A percentile compares a stretch with the other conserved stretches of the same genome.
phyloP scores from a whole-genome alignment of 2,797 vertebrate species.

The Buceros bicornis region DNA sequence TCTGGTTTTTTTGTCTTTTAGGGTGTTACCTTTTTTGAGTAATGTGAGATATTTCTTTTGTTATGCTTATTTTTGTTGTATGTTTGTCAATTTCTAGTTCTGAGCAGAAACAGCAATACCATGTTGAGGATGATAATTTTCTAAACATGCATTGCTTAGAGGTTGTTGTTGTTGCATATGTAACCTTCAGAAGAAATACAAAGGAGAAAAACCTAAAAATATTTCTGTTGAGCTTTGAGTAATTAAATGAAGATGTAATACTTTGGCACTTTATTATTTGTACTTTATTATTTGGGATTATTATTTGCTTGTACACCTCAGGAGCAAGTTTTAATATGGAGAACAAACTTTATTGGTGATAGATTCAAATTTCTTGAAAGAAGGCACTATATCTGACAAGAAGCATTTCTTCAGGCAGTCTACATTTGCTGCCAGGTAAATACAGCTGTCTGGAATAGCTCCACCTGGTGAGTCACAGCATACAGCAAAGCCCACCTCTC shows the following conservation, averaged over 20 bases:
- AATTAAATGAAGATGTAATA: constrained; percentile 33
- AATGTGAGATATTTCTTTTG: not conserved
- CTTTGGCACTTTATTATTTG: not conserved
- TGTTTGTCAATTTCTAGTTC: not conserved
- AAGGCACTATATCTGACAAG: not conserved
- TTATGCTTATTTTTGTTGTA: not conserved
- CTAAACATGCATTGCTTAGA: not conserved
- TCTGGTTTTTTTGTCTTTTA: not conserved
- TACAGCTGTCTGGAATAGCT: not conserved
- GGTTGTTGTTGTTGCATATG: not conserved
- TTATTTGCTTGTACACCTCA: constrained; percentile 18
- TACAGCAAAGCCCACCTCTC: not conserved
- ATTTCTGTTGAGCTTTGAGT: not conserved
- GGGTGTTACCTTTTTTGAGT: not conserved
- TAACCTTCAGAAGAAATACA: not conserved
- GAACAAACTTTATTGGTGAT: not conserved
- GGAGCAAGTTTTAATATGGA: not conserved
- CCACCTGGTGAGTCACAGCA: not conserved
- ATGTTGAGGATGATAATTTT: not conserved
- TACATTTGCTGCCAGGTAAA: not conserved
- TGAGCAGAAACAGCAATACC: not conserved
- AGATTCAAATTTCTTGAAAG: not conserved
- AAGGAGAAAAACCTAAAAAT: not conserved
- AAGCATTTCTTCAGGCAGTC: not conserved
- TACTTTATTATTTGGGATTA: not conserved